These are phyloP conservation scores for Heliconius hortense DNA, from an alignment of 2,888 invertebrate genomes.

Conservation along the genomic window DNA sequence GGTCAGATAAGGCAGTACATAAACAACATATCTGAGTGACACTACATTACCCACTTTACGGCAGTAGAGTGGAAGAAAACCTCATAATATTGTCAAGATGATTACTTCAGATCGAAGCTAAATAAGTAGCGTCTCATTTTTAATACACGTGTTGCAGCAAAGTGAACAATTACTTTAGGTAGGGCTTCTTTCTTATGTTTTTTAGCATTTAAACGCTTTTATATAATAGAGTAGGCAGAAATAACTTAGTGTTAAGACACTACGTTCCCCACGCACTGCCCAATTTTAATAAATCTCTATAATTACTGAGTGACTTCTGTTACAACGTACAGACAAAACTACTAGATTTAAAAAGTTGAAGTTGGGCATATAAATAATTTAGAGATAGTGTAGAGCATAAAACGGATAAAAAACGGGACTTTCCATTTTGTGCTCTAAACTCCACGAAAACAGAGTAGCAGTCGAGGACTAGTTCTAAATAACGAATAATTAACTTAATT, in stretches of 20 bases:
- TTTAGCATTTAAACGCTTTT: too few species aligned
- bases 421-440: too few species aligned
- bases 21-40: not conserved
- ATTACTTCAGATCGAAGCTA: not conserved
- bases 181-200: slow-evolving; percentile 11
- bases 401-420: too few species aligned
- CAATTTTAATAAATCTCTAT: too few species aligned
- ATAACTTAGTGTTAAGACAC: too few species aligned
- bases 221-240: too few species aligned
- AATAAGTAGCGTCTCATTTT: slow-evolving; percentile 33
- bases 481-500: not conserved
- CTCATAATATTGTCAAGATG: slow-evolving; percentile 2
- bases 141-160: not conserved
- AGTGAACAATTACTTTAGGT: slow-evolving; percentile 8
- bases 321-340: too few species aligned
- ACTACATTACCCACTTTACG: not conserved
- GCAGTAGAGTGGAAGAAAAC: slow-evolving; percentile 2
- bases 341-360: too few species aligned
- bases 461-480: not conserved
- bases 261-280: too few species aligned
- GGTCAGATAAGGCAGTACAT: not conserved
- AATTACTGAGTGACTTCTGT: too few species aligned
- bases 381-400: too few species aligned
- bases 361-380: too few species aligned
- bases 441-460: not conserved